Evolutionary conservation across 2,113 vertebrate genomes (phyloP), one percentile per base, ranked within the genome.

Genomic region (Phodopus roborovskii): DNA sequence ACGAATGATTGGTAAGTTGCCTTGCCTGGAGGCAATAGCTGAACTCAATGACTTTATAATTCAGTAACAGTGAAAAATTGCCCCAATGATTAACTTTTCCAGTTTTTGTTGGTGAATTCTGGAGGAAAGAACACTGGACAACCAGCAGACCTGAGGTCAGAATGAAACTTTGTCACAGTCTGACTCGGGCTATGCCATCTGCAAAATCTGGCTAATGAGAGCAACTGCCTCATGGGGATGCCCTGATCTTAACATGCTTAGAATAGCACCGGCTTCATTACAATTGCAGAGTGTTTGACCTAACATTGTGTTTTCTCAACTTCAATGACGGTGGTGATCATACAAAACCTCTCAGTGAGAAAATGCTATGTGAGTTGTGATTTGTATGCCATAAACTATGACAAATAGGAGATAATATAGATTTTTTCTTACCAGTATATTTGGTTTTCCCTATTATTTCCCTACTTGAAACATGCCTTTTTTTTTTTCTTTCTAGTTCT

Each of bases 231-330:
- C 50, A 68, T n/a, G 84, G 26, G 30, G 19, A 79, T 68, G 13
- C 22, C 24, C 15, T 53, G 60, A 89, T 50, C 62, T 94, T 74
- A 13, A 79, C n/a, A 24, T 79, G 36, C 33, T 91, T 90, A 79
- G 2, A 92, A 96, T 70, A 79, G 17, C 53, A 56, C 42, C 42
- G 56, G 16, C 22, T 84, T 93, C 33, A 13, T 87, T 70, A 88
- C 50, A 92, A 58, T 48, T 92, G 26, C 50, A 64, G 53, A 93
- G 73, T 48, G 22, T 79, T 87, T 96, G 24, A 71, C 71, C 19
- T 82, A 53, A 24, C 60, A n/a, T 62, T 89, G 24, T n/a, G 83
- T 91, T 95, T 93, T 90, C 50, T 94, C 19, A 78, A 39, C 86
- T 93, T 96, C 53, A 96, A 12, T 28, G 83, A 28, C 4, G 4